Evolutionary conservation across 2,113 vertebrate genomes (phyloP).

Genomic region (Lepisosteus osseus): DNA sequence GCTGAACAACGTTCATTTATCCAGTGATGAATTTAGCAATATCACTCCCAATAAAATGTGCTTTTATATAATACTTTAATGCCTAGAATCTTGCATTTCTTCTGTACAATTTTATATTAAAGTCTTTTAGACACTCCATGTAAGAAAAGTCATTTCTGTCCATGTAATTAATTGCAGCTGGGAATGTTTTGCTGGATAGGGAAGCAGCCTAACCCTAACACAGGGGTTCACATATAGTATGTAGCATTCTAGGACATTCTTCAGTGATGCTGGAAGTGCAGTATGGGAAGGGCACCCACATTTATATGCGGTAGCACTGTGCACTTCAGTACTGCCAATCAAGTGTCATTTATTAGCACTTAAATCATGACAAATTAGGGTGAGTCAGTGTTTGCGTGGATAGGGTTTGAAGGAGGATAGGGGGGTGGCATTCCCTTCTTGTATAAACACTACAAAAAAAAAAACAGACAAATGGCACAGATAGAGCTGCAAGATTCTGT

Average conservation of each 20-base stretch:
- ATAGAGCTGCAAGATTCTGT: neutral
- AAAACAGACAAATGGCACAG: neutral
- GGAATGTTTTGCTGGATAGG: too few relatives aligned
- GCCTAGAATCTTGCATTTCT: too few relatives aligned
- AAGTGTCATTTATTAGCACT: slow-evolving; percentile 17
- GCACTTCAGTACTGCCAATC: slow-evolving; percentile 13
- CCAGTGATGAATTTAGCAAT: too few relatives aligned
- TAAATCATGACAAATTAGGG: slow-evolving; percentile 21
- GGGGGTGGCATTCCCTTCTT: slow-evolving; percentile 4
- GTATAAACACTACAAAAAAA: slow-evolving; percentile 17
- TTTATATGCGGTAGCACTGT: slow-evolving; percentile 10
- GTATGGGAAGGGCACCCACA: neutral
- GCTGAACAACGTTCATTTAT: too few relatives aligned
- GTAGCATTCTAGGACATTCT: neutral
- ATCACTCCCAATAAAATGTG: too few relatives aligned
- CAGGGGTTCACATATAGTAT: too few relatives aligned
- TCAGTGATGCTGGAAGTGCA: neutral
- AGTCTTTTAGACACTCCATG: too few relatives aligned
- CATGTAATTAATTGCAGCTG: too few relatives aligned
- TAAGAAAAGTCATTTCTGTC: too few relatives aligned
- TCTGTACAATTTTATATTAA: too few relatives aligned
- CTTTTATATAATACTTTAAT: too few relatives aligned
- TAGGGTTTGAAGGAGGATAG: slow-evolving; percentile 12
- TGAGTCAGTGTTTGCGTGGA: slow-evolving; percentile 18
- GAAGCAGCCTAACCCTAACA: too few relatives aligned